Conservation (phyloP, 2,113 vertebrate genomes). For the Aleadryas rufinucha region DNA sequence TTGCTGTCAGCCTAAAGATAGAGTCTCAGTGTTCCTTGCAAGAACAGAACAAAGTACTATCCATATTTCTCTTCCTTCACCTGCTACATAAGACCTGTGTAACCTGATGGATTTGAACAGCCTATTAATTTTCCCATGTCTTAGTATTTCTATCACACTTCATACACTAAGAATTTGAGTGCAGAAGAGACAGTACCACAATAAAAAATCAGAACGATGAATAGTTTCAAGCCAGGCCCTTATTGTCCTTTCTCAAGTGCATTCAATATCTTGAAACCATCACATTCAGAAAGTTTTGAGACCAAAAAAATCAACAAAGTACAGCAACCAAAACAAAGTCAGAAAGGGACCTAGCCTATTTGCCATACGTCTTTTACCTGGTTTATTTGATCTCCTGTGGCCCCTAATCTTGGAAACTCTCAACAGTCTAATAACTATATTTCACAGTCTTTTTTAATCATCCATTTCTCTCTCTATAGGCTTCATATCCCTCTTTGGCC, state of each 20-base stretch:
- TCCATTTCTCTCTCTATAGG: neutral
- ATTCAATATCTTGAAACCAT: neutral
- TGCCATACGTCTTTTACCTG: rapidly evolving
- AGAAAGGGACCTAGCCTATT: neutral
- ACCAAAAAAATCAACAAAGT: neutral
- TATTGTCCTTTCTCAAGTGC: neutral
- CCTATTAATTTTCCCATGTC: neutral
- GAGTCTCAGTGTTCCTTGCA: neutral
- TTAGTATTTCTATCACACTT: neutral
- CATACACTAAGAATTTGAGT: neutral
- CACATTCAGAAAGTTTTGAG: neutral
- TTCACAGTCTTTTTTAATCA: neutral
- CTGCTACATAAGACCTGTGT: neutral
- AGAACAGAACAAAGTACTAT: neutral
- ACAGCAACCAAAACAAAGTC: neutral
- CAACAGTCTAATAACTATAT: neutral
- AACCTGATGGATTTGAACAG: neutral
- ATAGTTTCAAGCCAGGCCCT: neutral
- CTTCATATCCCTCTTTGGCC: neutral
- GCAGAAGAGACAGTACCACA: neutral
- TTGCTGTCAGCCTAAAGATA: neutral
- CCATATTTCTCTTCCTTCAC: neutral
- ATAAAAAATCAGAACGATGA: neutral
- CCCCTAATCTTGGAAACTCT: neutral
- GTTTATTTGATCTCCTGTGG: neutral